Evolutionary conservation across 2,888 invertebrate species (phyloP).

Genomic region (Dynastes hyllus): DNA sequence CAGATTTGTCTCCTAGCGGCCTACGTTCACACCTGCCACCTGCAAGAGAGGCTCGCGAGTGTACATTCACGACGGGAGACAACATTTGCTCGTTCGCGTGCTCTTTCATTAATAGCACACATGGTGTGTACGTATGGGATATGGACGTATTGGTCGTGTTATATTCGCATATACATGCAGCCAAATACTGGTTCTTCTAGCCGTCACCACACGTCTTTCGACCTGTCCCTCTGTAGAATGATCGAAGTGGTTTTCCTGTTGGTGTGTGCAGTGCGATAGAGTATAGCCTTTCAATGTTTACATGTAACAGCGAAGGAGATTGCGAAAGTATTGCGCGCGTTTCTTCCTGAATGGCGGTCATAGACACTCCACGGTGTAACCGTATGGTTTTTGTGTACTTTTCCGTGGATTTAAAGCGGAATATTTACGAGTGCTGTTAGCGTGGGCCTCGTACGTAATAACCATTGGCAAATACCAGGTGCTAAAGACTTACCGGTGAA

Average conservation of each 20-base stretch:
- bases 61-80: conserved; percentile 54
- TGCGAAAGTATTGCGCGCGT: neutral
- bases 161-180: no score
- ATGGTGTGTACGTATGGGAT: no score
- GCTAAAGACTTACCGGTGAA: neutral
- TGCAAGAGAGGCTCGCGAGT: conserved; percentile 9
- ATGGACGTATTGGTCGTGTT: no score
- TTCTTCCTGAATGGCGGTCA: neutral
- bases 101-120: conserved; percentile 49
- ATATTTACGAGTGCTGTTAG: conserved; percentile 16
- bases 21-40: conserved; percentile 63
- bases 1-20: conserved; percentile 54
- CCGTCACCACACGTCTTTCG: neutral
- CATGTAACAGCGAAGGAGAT: no score
- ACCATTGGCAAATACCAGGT: conserved; percentile 24
- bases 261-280: neutral
- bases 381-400: no score
- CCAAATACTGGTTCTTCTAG: no score
- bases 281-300: no score
- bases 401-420: no score
- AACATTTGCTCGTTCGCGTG: conserved; percentile 54
- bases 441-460: conserved; percentile 6
- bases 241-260: no score
- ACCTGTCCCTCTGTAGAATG: neutral
- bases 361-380: neutral